Conservation (phyloP, 2,113 vertebrate genomes). For the Cairina moschata region DNA sequence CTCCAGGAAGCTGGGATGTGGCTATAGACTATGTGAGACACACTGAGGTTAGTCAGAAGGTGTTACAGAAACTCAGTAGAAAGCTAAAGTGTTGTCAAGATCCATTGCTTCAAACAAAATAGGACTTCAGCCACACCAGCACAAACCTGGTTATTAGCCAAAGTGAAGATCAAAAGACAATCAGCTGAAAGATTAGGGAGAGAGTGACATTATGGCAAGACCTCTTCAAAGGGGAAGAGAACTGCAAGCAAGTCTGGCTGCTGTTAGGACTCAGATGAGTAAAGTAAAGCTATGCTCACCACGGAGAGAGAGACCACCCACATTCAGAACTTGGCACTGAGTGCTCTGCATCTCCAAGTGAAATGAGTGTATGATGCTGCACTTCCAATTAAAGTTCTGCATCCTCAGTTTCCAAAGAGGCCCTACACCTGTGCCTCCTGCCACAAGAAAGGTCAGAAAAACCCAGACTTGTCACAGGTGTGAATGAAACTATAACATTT, state of each 20-base stretch:
- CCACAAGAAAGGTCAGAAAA: too few relatives aligned
- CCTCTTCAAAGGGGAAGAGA: not conserved
- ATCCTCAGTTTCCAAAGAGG: too few relatives aligned
- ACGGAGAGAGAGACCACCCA: not conserved
- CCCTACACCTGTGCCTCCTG: too few relatives aligned
- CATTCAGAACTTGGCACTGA: not conserved
- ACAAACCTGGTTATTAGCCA: not conserved
- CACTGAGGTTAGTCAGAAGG: not conserved
- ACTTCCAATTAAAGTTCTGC: too few relatives aligned
- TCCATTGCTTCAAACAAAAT: not conserved
- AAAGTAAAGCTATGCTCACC: not conserved
- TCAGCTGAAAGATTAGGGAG: not conserved
- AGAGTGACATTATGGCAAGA: not conserved
- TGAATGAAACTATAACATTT: not conserved
- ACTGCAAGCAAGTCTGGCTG: not conserved
- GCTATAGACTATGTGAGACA: not conserved
- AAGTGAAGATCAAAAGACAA: not conserved
- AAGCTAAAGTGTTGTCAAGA: not conserved
- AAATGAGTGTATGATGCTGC: too few relatives aligned
- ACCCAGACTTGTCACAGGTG: too few relatives aligned
- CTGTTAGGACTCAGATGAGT: not conserved
- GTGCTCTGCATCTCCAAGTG: too few relatives aligned
- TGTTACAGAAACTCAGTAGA: not conserved
- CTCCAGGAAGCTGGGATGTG: not conserved
- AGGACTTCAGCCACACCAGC: not conserved